A percentile compares a stretch with the other conserved stretches of the same genome.
phyloP scores from a whole-genome alignment of 92 coral and sea anemone genomes.

The Zoanthus gigantus region DNA sequence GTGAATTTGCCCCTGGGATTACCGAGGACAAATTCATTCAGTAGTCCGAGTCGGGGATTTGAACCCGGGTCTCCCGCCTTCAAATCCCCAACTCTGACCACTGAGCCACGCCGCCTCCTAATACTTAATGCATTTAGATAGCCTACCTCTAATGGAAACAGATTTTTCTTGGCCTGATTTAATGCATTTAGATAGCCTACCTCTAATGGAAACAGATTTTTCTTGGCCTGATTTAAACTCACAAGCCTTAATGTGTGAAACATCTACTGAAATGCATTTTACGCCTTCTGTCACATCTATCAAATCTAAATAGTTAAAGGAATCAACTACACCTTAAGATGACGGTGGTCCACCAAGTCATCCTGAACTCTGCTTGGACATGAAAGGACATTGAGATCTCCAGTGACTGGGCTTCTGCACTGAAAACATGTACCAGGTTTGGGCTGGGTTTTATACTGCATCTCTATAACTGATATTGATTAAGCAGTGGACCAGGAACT shows the following conservation, averaged over 20 bases:
- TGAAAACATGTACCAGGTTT: constrained; percentile 36
- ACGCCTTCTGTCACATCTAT: constrained; percentile 16
- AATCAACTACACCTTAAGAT: constrained; percentile 24
- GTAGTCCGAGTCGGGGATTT: no score
- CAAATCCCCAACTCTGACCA: no score
- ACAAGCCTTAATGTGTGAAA: constrained; percentile 11
- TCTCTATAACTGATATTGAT: neutral
- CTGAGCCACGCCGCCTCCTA: no score
- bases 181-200: constrained; percentile 39
- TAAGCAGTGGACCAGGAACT: neutral
- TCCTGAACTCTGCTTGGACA: neutral
- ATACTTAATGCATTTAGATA: constrained; percentile 36
- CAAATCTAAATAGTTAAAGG: constrained; percentile 9
- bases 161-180: neutral
- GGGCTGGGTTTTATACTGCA: neutral
- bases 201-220: constrained; percentile 26
- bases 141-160: constrained; percentile 37
- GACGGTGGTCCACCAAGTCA: constrained; percentile 9
- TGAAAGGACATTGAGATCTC: constrained; percentile 25
- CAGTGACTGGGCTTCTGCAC: constrained; percentile 37
- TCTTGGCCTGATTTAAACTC: neutral
- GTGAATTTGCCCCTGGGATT: no score
- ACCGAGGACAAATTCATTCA: no score
- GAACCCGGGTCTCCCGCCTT: no score
- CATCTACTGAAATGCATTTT: neutral